These are phyloP conservation scores for Megaceryle maxima DNA, from an alignment of 2,113 vertebrate genomes.

Conservation along the genomic window DNA sequence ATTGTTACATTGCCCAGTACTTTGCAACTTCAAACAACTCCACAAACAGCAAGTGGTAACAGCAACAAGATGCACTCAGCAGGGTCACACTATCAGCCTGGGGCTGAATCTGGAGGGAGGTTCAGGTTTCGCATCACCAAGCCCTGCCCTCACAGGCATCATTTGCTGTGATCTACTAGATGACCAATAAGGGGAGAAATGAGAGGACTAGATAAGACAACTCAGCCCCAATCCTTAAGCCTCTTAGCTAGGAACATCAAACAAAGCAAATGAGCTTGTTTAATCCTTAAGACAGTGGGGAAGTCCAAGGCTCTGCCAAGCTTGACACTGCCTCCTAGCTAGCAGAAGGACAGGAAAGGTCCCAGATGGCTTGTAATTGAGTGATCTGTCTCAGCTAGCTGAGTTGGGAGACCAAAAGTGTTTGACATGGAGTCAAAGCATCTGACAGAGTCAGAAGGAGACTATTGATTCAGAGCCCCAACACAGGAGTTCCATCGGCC, in stretches of 20 bases:
- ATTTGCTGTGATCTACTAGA: neutral
- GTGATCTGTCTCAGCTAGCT: neutral
- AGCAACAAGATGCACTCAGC: neutral
- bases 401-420: fast-evolving
- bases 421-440: neutral
- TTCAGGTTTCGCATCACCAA: neutral
- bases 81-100: neutral
- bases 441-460: neutral
- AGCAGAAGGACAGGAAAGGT: neutral
- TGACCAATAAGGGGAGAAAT: neutral
- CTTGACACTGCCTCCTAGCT: neutral
- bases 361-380: neutral
- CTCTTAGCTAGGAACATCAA: neutral
- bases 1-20: fast-evolving
- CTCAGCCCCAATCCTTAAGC: neutral
- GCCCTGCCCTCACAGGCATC: neutral
- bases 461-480: neutral
- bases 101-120: fast-evolving
- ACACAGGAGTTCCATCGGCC: neutral
- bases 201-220: neutral
- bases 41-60: neutral
- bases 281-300: neutral
- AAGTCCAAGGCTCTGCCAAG: neutral
- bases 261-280: neutral
- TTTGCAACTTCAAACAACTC: neutral